A percentile compares a stretch with the other conserved stretches of the same genome.
Evolutionary conservation across 2,797 vertebrate genomes (phyloP).

Genomic region (Graptemys geographica): DNA sequence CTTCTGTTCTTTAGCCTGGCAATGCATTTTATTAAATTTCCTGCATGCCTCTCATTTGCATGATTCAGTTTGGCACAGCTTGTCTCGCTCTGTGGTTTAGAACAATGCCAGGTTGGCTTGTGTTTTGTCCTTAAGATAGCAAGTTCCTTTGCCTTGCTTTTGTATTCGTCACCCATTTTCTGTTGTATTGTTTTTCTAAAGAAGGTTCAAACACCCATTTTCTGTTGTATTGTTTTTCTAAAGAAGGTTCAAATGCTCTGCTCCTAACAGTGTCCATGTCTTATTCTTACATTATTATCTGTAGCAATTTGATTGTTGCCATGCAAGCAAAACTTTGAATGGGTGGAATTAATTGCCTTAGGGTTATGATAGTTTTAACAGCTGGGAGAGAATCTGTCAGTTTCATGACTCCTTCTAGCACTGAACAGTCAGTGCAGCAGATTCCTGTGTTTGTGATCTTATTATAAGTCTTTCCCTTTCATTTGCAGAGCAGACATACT

Average conservation of each 20-base stretch:
- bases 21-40: background rate
- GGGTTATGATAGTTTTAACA: conserved; percentile 16
- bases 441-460: background rate
- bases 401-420: background rate
- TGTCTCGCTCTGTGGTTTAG: accelerated
- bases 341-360: conserved; percentile 46
- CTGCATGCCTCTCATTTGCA: accelerated
- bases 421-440: background rate
- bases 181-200: accelerated
- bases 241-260: background rate
- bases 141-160: background rate
- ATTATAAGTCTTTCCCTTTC: conserved; percentile 9
- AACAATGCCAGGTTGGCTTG: accelerated
- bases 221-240: accelerated
- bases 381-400: background rate
- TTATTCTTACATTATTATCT: accelerated
- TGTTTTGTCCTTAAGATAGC: background rate
- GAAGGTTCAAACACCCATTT: background rate
- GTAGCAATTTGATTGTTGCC: background rate
- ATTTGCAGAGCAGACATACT: conserved; percentile 3
- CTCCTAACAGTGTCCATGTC: background rate
- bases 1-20: background rate
- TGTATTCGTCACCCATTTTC: accelerated
- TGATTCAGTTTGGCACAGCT: background rate
- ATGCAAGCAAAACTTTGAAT: conserved; percentile 23